phyloP scores from a whole-genome alignment of 2,888 invertebrate species.

The Saturnia japonica region DNA sequence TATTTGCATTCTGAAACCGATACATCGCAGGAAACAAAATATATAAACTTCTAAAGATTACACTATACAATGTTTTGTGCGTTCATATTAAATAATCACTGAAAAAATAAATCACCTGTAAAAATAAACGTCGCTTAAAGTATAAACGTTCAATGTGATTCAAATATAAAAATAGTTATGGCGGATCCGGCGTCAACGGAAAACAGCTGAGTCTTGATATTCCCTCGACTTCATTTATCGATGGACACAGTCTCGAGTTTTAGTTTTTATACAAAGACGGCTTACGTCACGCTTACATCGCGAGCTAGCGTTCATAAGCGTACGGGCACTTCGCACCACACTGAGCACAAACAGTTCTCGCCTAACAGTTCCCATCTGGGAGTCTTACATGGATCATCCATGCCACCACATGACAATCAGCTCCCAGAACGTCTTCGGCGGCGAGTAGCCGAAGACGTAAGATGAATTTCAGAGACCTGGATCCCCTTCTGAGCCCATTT shows the following conservation, averaged over 20 bases:
- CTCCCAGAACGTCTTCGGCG: constrained; percentile 85
- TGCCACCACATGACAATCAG: constrained; percentile 82
- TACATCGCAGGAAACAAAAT: constrained; percentile 59
- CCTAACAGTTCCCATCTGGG: constrained; percentile 69
- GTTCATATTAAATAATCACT: constrained; percentile 74
- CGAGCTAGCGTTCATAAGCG: constrained; percentile 61
- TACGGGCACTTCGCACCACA: constrained; percentile 75
- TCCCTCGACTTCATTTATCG: constrained; percentile 60
- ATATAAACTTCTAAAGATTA: constrained; percentile 57
- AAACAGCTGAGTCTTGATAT: constrained; percentile 58
- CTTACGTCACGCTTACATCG: constrained; percentile 67
- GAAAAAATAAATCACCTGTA: constrained; percentile 54
- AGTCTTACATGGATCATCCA: constrained; percentile 76
- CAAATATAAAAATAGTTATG: constrained; percentile 76
- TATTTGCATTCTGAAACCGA: constrained; percentile 46
- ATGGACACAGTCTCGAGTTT: constrained; percentile 72
- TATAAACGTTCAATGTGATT: constrained; percentile 64
- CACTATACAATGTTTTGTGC: constrained; percentile 77
- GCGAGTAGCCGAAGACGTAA: constrained; percentile 86
- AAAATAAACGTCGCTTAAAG: constrained; percentile 49
- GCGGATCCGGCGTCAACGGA: constrained; percentile 64
- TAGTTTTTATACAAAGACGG: constrained; percentile 76
- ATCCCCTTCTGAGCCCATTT: constrained; percentile 90
- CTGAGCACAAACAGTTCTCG: constrained; percentile 77
- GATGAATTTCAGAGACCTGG: constrained; percentile 86